These are phyloP conservation scores for Leptura quadrifasciata DNA, from an alignment of 2,888 invertebrate species.

Conservation along the genomic window DNA sequence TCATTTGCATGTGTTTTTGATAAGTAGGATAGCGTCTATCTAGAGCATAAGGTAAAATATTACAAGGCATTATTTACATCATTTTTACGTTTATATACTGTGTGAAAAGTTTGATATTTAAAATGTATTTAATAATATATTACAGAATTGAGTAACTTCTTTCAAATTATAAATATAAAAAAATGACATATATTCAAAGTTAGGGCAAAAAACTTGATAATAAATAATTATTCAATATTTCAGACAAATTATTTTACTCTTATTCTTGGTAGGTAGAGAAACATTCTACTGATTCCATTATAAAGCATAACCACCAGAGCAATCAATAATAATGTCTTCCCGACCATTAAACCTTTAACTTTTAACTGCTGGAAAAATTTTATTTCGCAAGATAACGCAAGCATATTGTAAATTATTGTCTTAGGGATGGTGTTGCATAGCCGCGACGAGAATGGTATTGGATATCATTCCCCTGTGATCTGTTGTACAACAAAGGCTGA, in stretches of 20 bases:
- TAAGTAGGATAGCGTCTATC: too few species aligned
- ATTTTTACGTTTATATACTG: too few species aligned
- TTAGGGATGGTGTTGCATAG: slow-evolving; percentile 37
- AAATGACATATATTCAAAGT: too few species aligned
- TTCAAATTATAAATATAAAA: too few species aligned
- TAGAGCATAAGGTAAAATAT: too few species aligned
- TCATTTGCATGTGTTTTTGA: too few species aligned
- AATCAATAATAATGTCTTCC: slow-evolving; percentile 50
- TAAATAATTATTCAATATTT: neutral
- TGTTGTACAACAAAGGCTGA: slow-evolving; percentile 27
- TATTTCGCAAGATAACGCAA: slow-evolving; percentile 52
- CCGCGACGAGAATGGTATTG: slow-evolving; percentile 30
- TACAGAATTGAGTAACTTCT: too few species aligned
- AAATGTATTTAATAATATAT: too few species aligned
- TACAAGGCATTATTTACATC: too few species aligned
- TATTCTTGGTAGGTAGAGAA: neutral
- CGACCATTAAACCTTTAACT: slow-evolving; percentile 49
- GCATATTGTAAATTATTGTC: slow-evolving; percentile 54
- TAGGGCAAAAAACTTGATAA: too few species aligned
- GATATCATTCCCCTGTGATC: slow-evolving; percentile 33
- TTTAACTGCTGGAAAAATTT: slow-evolving; percentile 53
- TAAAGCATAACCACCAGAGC: slow-evolving; percentile 26
- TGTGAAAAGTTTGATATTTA: too few species aligned
- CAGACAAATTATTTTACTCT: neutral
- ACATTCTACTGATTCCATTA: slow-evolving; percentile 30